phyloP scores from a whole-genome alignment of 2,888 invertebrate species.

The Agriopis leucophaearia region DNA sequence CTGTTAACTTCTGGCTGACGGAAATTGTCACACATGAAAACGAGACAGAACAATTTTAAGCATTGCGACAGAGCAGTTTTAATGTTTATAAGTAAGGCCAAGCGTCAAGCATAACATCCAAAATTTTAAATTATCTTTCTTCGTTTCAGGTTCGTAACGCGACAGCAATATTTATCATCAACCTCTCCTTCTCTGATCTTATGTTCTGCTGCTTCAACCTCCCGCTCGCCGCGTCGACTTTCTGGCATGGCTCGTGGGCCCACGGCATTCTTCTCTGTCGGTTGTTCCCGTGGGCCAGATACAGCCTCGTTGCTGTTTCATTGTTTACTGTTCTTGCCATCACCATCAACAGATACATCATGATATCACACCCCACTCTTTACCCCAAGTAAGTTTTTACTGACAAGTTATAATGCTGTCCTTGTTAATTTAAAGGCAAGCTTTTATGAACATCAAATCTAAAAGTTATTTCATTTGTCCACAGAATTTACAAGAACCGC shows the following conservation, averaged over 20 bases:
- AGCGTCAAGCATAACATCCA: background rate
- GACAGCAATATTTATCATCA: conserved; percentile 94
- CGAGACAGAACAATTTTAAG: no score
- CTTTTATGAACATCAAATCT: background rate
- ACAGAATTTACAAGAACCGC: conserved; percentile 89
- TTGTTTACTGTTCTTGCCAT: conserved; percentile 92
- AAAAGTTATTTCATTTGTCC: conserved; percentile 38
- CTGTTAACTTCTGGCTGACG: no score
- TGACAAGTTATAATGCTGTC: background rate
- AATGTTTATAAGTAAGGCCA: no score
- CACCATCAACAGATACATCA: conserved; percentile 93
- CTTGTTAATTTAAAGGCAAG: no score
- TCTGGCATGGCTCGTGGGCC: conserved; percentile 90
- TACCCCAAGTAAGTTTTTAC: conserved; percentile 89
- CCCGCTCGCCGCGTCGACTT: conserved; percentile 92
- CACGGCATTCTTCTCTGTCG: conserved; percentile 90
- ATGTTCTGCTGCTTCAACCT: conserved; percentile 93
- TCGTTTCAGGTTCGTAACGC: conserved; percentile 91
- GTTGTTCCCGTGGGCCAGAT: conserved; percentile 91
- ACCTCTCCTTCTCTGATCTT: conserved; percentile 91
- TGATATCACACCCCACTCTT: conserved; percentile 92
- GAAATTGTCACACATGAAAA: no score
- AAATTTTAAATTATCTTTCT: background rate
- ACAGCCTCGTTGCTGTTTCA: conserved; percentile 91
- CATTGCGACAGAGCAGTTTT: no score